These are phyloP conservation scores for Heliocidaris erythrogramma DNA, from an alignment of 35 echinoderm and acorn worm genomes.

Conservation along the genomic window DNA sequence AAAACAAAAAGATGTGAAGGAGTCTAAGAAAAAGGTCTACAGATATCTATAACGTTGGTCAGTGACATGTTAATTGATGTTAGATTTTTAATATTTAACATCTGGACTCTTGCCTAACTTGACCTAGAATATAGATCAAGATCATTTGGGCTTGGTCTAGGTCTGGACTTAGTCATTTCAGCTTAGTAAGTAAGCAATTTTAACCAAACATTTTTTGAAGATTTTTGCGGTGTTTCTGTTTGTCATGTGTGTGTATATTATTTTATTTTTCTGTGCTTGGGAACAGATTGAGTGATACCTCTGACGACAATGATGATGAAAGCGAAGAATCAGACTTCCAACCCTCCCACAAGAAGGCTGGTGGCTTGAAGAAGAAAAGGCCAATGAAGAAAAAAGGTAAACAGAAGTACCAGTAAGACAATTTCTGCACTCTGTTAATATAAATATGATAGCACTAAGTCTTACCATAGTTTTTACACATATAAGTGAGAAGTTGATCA, in stretches of 20 bases:
- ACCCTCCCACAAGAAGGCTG: slow-evolving; percentile 55
- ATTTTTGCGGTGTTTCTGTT: background rate
- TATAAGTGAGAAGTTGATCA: background rate
- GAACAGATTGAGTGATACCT: slow-evolving; percentile 77
- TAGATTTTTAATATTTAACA: no score
- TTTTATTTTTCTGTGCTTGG: background rate
- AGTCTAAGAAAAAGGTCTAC: no score
- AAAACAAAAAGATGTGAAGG: no score
- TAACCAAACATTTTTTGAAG: background rate
- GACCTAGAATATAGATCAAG: no score
- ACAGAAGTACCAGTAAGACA: background rate
- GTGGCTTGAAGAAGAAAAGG: slow-evolving; percentile 30
- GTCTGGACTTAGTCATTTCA: no score
- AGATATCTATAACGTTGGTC: no score
- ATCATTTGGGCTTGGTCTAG: no score
- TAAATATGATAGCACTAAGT: background rate
- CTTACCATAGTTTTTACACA: background rate
- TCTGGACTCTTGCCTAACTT: no score
- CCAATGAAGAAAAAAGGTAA: slow-evolving; percentile 14
- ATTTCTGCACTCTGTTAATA: background rate
- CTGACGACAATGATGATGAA: slow-evolving; percentile 62
- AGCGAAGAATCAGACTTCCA: slow-evolving; percentile 90
- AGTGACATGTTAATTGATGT: no score
- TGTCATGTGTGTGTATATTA: background rate
- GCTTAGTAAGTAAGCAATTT: background rate